Percentiles rank a stretch among this genome's conserved stretches.
Evolutionary conservation across 2,888 invertebrate genomes (phyloP).

Genomic region (Druceiella hillmani): DNA sequence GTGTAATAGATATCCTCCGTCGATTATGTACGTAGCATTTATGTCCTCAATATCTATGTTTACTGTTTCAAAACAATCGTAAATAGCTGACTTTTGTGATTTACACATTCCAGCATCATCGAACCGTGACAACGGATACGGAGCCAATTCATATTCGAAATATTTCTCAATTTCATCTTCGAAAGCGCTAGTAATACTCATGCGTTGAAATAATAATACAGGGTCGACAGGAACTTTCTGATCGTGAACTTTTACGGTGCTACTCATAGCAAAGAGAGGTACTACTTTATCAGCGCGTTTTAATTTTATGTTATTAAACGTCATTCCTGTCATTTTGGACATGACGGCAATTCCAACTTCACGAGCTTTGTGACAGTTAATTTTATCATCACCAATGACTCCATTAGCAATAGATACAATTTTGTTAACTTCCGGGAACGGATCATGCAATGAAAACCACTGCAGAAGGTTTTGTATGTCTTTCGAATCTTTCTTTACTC

Average conservation of each 20-base stretch:
- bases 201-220: slow-evolving; percentile 29
- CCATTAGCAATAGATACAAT: slow-evolving; percentile 23
- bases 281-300: slow-evolving; percentile 29
- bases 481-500: slow-evolving; percentile 28
- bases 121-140: too few relatives aligned
- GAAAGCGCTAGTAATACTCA: slow-evolving; percentile 25
- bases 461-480: slow-evolving; percentile 27
- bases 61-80: too few relatives aligned
- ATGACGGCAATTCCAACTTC: slow-evolving; percentile 26
- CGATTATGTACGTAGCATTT: slow-evolving; percentile 24
- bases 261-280: slow-evolving; percentile 28
- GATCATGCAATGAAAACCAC: slow-evolving; percentile 30
- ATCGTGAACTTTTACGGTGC: slow-evolving; percentile 23
- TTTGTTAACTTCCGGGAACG: slow-evolving; percentile 24
- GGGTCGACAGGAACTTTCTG: slow-evolving; percentile 1
- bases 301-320: slow-evolving; percentile 29
- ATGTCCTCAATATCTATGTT: too few relatives aligned
- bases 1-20: slow-evolving; percentile 25
- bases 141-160: too few relatives aligned
- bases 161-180: too few relatives aligned
- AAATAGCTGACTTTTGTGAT: slow-evolving; percentile 12
- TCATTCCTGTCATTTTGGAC: slow-evolving; percentile 27
- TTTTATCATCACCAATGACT: slow-evolving; percentile 24
- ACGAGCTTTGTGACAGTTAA: slow-evolving; percentile 26
- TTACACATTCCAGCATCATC: slow-evolving; percentile 10